Base-by-base conservation (phyloP, 2,888 invertebrate genomes). In the Ophion slaviceki region DNA sequence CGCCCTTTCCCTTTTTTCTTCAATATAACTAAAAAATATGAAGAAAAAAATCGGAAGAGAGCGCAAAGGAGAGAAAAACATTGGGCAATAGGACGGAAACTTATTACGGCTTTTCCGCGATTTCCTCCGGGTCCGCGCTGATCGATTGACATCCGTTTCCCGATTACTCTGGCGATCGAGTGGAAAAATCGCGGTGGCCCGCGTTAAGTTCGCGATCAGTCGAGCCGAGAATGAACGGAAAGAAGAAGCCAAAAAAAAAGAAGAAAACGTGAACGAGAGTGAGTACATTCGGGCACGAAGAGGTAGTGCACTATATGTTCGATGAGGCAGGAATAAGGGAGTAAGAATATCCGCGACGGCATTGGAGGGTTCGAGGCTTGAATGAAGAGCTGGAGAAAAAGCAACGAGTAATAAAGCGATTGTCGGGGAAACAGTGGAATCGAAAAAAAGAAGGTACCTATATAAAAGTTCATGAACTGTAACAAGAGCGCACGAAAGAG, bases 121-220 rank as follows among this genome's bases (percentile, higher is more conserved):
- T 86, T 80, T 68, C 71, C 71, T 77, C 40, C 24, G 24, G 70
- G 40, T 66, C 67, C 59, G 53, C 45, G 24, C 36, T 47, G 83
- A 83, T 80, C 86, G 86, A 77, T 66, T 80, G 83, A 80, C 80
- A 83, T 83, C 80, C 86, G 64, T 77, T 83, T 86, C 86, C 83
- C 83, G 83, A 86, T 86, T 86, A 86, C 80, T 83, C 77, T 78
- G 86, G 77, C 83, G 86, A 78, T 78, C 80, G 77, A 71, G 76
- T 76, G 79, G 86, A 83, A 83, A 83, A 83, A 86, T 83, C 74
- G 80, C 68, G 83, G 74, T 77, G 61, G 79, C 84, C 80, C 71
- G 45, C 82, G 57, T 62, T 68, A 59, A 80, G 59, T 74, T 79
- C 57, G 1, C 2, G 28, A 61, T 47, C 47, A 36, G 70, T 47